A percentile compares a stretch with the other conserved stretches of the same genome.
phyloP scores from a whole-genome alignment of 2,888 invertebrate species.

The Dasysyrphus albostriatus region DNA sequence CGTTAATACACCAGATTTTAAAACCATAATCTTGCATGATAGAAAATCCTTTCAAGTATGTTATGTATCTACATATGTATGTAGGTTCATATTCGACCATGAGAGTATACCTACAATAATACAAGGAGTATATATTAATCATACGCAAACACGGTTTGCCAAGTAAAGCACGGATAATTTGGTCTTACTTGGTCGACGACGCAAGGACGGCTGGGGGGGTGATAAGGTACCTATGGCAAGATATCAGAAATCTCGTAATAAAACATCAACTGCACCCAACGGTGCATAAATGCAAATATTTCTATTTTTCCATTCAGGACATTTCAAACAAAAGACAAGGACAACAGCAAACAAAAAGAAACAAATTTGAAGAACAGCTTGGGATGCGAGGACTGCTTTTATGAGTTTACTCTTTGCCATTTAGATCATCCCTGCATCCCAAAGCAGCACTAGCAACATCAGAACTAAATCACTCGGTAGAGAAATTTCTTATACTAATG shows the following conservation, averaged over 20 bases:
- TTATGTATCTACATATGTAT: too few species aligned
- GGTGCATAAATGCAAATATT: slow-evolving; percentile 74
- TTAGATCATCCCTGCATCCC: slow-evolving; percentile 64
- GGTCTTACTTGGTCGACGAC: neutral
- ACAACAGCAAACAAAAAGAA: slow-evolving; percentile 48
- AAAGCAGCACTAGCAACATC: slow-evolving; percentile 69
- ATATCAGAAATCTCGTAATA: slow-evolving; percentile 63
- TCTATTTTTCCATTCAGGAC: slow-evolving; percentile 53
- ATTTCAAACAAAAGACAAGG: slow-evolving; percentile 63
- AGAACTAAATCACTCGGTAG: slow-evolving; percentile 73
- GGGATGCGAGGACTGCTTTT: slow-evolving; percentile 54
- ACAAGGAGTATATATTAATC: neutral
- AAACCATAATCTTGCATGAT: too few species aligned
- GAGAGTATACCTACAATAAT: neutral
- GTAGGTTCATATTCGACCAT: too few species aligned
- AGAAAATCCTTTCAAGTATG: too few species aligned
- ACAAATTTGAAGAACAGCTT: slow-evolving; percentile 43
- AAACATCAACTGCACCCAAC: slow-evolving; percentile 65
- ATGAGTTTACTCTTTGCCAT: slow-evolving; percentile 76
- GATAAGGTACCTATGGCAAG: slow-evolving; percentile 45
- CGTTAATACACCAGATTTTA: too few species aligned
- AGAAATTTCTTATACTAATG: slow-evolving; percentile 57
- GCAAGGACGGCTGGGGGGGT: neutral
- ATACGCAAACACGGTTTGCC: neutral
- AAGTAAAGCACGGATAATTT: neutral